Base-by-base conservation (phyloP, 2,797 vertebrate species). In the Alca torda region DNA sequence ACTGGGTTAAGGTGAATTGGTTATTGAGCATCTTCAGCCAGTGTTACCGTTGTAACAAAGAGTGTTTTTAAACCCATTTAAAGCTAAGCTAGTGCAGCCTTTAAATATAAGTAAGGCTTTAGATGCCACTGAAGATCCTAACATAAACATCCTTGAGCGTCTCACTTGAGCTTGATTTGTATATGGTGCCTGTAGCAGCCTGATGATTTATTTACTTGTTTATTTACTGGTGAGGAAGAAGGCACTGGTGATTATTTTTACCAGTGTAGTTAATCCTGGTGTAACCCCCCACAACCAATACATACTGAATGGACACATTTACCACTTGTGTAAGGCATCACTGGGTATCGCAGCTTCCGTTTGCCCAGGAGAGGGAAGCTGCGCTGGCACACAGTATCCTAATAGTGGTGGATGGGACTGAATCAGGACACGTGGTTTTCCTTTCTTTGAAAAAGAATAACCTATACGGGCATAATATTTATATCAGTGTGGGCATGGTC, bases 371-470 rank as follows among this genome's bases (percentile, higher is more conserved):
- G 43, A 91, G n/a, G 33, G 63, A 86, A 79, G 50, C 57, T 61
- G n/a, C 63, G 11, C 54, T 59, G 33, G 59, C 59, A 79, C 53
- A 25, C 26, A 28, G 37, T 50, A 57, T 84, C 67, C 37, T 45
- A 8, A 8, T 20, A 8, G 41, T 15, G 37, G 14, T 90, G 30
- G 17, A 45, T 64, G 17, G 59, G n/a, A 19, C n/a, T 50, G 77
- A 82, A 65, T 78, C 46, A 76, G 50, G n/a, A 72, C 30, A 50
- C 0, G 2, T 5, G 18, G 2, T 69, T 89, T 81, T 63, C 73
- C 39, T 84, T 92, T 79, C 43, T 63, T 43, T 89, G 30, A 56
- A 24, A n/a, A 89, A 73, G 33, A 84, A 65, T 69, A 70, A 86
- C 30, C 30, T 80, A 54, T 37, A n/a, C 50, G 68, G 48, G 31